Evolutionary conservation across 2,113 vertebrate genomes (phyloP).

Genomic region (Bos indicus): DNA sequence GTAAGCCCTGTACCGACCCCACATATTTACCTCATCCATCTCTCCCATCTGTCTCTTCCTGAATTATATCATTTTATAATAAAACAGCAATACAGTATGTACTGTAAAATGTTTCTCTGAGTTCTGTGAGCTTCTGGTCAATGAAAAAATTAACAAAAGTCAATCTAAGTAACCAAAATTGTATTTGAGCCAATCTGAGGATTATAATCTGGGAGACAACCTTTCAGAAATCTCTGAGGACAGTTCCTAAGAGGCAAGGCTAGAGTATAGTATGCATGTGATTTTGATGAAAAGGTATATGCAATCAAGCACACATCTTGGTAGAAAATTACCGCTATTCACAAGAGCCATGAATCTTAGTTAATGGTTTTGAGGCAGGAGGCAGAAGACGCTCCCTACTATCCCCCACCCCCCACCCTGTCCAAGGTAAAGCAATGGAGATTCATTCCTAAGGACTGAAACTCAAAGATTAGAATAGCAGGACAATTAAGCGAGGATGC

Average conservation of each 20-base stretch:
- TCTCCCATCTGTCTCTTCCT: not conserved
- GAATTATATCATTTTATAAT: not conserved
- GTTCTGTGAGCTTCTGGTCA: not conserved
- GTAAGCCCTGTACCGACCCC: not conserved
- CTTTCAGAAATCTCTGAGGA: not conserved
- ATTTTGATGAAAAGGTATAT: not conserved
- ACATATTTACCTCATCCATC: not conserved
- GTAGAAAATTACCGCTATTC: not conserved
- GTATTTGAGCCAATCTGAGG: not conserved
- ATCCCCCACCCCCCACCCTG: rapidly evolving
- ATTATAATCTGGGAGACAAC: not conserved
- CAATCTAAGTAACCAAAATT: not conserved
- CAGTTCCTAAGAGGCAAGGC: not conserved
- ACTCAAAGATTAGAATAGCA: not conserved
- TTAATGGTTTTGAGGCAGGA: not conserved
- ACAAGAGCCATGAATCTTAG: not conserved
- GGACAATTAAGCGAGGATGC: not conserved
- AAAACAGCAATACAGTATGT: not conserved
- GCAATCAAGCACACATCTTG: not conserved
- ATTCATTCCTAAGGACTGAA: not conserved
- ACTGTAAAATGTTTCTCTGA: not conserved
- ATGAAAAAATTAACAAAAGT: not conserved
- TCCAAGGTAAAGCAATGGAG: not conserved
- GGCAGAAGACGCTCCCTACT: not conserved
- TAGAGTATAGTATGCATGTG: not conserved